Percentiles rank a stretch among this genome's conserved stretches.
These are phyloP conservation scores for Spilosoma lubricipeda DNA, from an alignment of 2,888 invertebrate species.

Conservation along the genomic window DNA sequence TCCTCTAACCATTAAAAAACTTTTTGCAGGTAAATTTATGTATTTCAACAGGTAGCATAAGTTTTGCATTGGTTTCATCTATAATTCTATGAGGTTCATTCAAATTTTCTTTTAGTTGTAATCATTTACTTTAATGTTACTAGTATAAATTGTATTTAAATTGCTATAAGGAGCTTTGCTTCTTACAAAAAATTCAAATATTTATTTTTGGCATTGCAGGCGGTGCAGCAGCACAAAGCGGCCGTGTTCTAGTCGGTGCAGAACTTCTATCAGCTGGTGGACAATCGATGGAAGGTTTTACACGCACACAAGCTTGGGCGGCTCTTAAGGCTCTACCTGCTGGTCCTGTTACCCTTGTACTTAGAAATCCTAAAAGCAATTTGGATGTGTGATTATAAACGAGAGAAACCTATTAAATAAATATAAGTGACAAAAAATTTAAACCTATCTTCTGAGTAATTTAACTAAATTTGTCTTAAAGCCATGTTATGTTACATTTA, in stretches of 20 bases:
- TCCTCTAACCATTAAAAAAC: constrained; percentile 96
- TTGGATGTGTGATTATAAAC: constrained; percentile 34
- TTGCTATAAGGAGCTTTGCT: background rate
- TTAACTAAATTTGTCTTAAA: constrained; percentile 52
- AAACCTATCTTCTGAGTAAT: constrained; percentile 52
- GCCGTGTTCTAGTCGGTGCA: constrained; percentile 93
- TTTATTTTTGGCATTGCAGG: constrained; percentile 81
- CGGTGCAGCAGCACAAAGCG: constrained; percentile 95
- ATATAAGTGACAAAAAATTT: constrained; percentile 29
- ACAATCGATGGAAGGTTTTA: constrained; percentile 92
- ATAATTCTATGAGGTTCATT: too few relatives aligned
- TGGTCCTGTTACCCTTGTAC: constrained; percentile 90
- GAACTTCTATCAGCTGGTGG: constrained; percentile 94
- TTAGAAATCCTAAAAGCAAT: constrained; percentile 72
- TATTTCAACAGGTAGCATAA: background rate
- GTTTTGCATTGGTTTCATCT: too few relatives aligned
- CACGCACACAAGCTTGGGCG: constrained; percentile 98
- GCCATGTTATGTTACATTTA: constrained; percentile 60
- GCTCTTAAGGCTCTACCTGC: constrained; percentile 95
- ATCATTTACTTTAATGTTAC: background rate
- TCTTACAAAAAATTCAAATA: background rate
- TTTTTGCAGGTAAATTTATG: constrained; percentile 92
- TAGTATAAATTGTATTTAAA: background rate
- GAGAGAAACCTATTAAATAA: constrained; percentile 27
- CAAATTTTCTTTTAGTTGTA: background rate